Evolutionary conservation across 2,797 vertebrate species (phyloP).

Genomic region (Thalassophryne amazonica): DNA sequence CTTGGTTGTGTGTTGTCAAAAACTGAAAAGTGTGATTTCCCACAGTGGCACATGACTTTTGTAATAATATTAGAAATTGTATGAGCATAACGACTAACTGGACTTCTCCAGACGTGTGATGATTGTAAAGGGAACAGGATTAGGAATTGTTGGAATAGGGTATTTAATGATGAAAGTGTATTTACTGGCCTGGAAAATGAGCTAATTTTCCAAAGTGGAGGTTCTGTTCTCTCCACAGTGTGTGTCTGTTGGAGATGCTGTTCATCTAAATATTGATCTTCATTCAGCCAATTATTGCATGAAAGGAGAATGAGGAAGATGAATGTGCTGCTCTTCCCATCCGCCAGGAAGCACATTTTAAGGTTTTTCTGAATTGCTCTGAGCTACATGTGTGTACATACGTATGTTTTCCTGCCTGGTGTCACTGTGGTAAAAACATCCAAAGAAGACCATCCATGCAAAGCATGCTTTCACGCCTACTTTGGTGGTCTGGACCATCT

Average conservation of each 20-base stretch:
- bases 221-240: neutral
- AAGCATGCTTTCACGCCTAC: too few species aligned
- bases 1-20: too few species aligned
- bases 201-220: slow-evolving; percentile 18
- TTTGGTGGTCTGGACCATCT: too few species aligned
- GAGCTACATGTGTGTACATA: too few species aligned
- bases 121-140: slow-evolving; percentile 37
- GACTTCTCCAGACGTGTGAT: slow-evolving; percentile 32
- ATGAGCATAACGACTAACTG: slow-evolving; percentile 36
- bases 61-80: slow-evolving; percentile 32
- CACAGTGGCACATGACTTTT: slow-evolving; percentile 17
- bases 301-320: neutral
- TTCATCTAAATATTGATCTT: slow-evolving; percentile 9
- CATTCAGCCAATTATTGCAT: slow-evolving; percentile 1
- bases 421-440: too few species aligned
- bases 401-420: too few species aligned
- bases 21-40: slow-evolving; percentile 24
- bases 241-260: neutral
- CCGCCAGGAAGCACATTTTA: too few species aligned
- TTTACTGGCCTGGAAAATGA: slow-evolving; percentile 52
- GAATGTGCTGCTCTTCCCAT: too few species aligned
- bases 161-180: slow-evolving; percentile 51
- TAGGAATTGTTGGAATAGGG: slow-evolving; percentile 50
- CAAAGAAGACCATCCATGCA: too few species aligned
- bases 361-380: too few species aligned